Evolutionary conservation across 2,888 invertebrate species (phyloP).

Genomic region (Balanococcus diminutus): DNA sequence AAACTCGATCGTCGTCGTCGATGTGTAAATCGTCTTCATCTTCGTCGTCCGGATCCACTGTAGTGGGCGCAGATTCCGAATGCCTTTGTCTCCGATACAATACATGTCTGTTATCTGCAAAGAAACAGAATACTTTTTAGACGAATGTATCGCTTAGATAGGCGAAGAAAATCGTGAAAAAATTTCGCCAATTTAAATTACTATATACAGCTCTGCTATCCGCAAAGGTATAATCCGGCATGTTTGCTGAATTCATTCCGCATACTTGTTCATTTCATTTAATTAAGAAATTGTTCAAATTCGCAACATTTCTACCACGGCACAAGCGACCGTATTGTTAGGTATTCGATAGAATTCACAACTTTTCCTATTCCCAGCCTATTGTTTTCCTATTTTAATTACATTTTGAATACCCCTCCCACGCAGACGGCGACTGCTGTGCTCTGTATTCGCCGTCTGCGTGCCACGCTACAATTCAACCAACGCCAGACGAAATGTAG

Average conservation of each 20-base stretch:
- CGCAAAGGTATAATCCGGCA: background rate
- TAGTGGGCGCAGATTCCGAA: slow-evolving; percentile 25
- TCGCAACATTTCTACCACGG: background rate
- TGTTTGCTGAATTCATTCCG: slow-evolving; percentile 15
- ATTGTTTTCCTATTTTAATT: slow-evolving; percentile 40
- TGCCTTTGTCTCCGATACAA: slow-evolving; percentile 49
- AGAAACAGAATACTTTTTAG: background rate
- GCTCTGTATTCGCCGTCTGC: background rate
- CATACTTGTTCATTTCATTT: slow-evolving; percentile 35
- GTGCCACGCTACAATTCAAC: background rate
- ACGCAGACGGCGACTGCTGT: background rate
- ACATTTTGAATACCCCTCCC: slow-evolving; percentile 1
- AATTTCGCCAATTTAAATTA: background rate
- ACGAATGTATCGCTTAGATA: background rate
- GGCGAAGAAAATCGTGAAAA: background rate
- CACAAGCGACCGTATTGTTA: background rate
- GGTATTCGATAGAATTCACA: slow-evolving; percentile 27
- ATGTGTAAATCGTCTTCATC: slow-evolving; percentile 65
- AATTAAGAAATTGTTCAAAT: slow-evolving; percentile 40
- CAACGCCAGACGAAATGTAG: slow-evolving; percentile 8
- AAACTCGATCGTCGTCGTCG: slow-evolving; percentile 77
- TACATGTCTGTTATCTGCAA: slow-evolving; percentile 44
- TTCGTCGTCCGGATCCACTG: slow-evolving; percentile 65
- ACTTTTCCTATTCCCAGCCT: slow-evolving; percentile 31
- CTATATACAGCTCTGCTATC: background rate